A percentile compares a stretch with the other conserved stretches of the same genome.
Conservation (phyloP, 2,888 invertebrate genomes). For the Gerris lacustris region DNA sequence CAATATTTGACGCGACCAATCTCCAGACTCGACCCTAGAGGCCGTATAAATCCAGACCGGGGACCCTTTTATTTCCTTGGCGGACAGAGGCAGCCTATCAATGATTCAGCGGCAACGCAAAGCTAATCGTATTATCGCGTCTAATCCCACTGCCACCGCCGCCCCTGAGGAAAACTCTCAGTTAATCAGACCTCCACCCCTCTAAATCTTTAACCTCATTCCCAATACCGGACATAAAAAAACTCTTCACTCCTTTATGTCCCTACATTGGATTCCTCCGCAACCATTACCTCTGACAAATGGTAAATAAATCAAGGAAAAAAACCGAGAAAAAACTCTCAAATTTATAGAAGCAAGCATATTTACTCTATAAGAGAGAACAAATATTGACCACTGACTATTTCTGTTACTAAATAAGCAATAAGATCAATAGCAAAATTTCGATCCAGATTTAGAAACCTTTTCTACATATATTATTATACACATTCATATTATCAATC, state of each 20-base stretch:
- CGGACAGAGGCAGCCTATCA: neutral
- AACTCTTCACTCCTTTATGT: neutral
- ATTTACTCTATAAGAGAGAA: too few relatives aligned
- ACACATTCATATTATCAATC: too few relatives aligned
- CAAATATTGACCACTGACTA: too few relatives aligned
- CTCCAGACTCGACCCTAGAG: neutral
- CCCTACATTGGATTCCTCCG: neutral
- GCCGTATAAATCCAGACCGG: neutral
- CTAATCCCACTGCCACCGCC: neutral
- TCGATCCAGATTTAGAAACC: too few relatives aligned
- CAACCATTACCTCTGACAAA: neutral
- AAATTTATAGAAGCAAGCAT: too few relatives aligned
- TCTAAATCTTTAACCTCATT: neutral
- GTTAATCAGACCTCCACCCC: conserved; percentile 1
- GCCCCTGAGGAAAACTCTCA: neutral
- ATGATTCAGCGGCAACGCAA: neutral
- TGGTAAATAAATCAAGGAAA: neutral
- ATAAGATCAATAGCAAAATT: too few relatives aligned
- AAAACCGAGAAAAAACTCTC: too few relatives aligned
- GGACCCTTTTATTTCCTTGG: conserved; percentile 3
- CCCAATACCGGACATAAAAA: neutral
- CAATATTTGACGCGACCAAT: conserved; percentile 5
- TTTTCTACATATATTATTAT: too few relatives aligned
- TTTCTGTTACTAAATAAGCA: too few relatives aligned
- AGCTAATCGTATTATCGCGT: conserved; percentile 3